These are phyloP conservation scores for Oeneis ivallda DNA, from an alignment of 2,888 invertebrate genomes.

Conservation along the genomic window DNA sequence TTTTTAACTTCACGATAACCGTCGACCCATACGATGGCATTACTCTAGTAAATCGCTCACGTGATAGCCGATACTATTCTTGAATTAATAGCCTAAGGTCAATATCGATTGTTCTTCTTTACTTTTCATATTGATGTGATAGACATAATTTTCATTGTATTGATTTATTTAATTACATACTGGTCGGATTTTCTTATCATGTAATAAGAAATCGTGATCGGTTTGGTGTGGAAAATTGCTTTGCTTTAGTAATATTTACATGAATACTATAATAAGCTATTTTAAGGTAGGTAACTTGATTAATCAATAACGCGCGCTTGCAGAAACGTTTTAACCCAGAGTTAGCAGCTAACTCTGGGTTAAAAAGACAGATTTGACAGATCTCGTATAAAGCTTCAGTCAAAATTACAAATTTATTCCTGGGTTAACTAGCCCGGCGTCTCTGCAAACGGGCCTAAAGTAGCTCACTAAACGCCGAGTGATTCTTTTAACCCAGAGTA, in stretches of 20 bases:
- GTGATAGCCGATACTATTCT: constrained; percentile 2
- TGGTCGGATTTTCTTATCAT: neutral
- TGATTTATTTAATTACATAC: neutral
- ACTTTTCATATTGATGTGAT: neutral
- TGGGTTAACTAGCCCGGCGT: too few relatives aligned
- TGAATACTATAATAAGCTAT: neutral
- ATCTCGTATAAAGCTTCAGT: too few relatives aligned
- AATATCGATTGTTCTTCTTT: constrained; percentile 8
- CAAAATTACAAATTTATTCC: too few relatives aligned
- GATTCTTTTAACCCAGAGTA: neutral
- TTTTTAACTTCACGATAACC: neutral
- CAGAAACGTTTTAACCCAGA: too few relatives aligned
- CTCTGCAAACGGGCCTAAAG: too few relatives aligned
- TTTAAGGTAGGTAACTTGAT: too few relatives aligned
- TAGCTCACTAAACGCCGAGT: too few relatives aligned
- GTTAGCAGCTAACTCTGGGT: neutral
- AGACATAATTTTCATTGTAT: neutral
- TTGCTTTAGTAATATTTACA: neutral
- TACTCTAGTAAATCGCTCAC: constrained; percentile 6
- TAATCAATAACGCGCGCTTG: neutral
- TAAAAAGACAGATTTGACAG: too few relatives aligned
- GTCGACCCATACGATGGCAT: neutral
- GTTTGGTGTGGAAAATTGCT: neutral
- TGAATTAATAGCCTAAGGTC: constrained; percentile 7
- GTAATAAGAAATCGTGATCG: neutral